Base-by-base conservation (phyloP, 2,888 invertebrate genomes). In the Acheta domesticus region DNA sequence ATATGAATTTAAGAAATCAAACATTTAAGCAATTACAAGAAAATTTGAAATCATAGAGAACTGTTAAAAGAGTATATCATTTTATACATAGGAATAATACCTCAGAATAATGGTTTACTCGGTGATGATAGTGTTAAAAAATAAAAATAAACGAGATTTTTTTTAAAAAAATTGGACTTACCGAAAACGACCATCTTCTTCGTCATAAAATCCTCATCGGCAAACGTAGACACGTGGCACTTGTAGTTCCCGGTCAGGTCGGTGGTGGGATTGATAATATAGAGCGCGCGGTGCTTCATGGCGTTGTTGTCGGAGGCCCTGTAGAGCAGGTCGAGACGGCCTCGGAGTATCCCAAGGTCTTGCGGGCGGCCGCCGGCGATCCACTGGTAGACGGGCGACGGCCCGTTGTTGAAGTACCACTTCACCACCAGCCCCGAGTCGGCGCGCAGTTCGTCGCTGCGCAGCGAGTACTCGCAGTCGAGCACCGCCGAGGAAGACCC, bases 351-450 rank as follows among this genome's bases (percentile, higher is more conserved):
- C 1, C 92, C 92, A 77, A 92, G 87, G n/a, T 91, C 92, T 84
- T 91, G 91, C 0, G 93, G 93, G 82, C 89, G 89, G 82, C 90
- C 89, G 8, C 92, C 91, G 1, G 92, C 92, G 81, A 94, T 94
- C 94, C 94, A 94, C 86, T 94, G 94, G 86, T 94, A 94, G n/a
- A 94, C 92, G 0, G 91, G 90, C 77, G 91, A 89, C 0, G 89
- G 88, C 82, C 89, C 89, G 84, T 92, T 91, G 86, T 91, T 91
- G 84, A 90, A 89, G 85, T 91, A 93, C 94, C 94, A 94, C 86
- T 94, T 93, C 12, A 94, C 91, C 5, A 93, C 93, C 36, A 94
- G 87, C 0, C 92, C 92, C 0, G 90, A 89, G 82, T 92, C 86
- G 77, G 85, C 83, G 62, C 81, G 83, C 74, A 83, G 85, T 82